These are phyloP conservation scores for Aquatica leii DNA, from an alignment of 2,888 invertebrate genomes.

Conservation along the genomic window DNA sequence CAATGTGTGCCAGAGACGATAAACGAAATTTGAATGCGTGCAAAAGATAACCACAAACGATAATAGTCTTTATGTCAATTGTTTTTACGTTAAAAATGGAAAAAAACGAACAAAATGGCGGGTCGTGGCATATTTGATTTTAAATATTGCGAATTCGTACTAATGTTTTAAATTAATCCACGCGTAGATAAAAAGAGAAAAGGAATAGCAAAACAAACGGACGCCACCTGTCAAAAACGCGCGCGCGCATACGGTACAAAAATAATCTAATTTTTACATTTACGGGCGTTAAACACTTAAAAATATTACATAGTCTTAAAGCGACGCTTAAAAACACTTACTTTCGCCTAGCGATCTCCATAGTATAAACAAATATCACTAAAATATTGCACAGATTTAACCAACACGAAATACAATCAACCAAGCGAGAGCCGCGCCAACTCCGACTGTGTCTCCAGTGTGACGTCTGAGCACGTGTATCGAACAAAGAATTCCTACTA, in stretches of 20 bases:
- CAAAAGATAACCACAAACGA: conserved; percentile 17
- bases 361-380: conserved; percentile 27
- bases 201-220: conserved; percentile 28
- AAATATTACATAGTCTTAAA: background rate
- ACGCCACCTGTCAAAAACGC: conserved; percentile 34
- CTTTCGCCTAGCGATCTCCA: conserved; percentile 45
- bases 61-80: background rate
- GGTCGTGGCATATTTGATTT: too few relatives aligned
- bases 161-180: too few relatives aligned
- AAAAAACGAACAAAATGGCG: too few relatives aligned
- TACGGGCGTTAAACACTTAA: background rate
- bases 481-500: conserved; percentile 39
- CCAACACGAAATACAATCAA: conserved; percentile 20
- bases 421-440: conserved; percentile 34
- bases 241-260: conserved; percentile 40
- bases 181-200: too few relatives aligned
- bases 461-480: conserved; percentile 42
- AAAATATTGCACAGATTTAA: conserved; percentile 36
- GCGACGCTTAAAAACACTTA: conserved; percentile 39
- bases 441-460: conserved; percentile 30
- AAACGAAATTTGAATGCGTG: conserved; percentile 15
- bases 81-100: background rate
- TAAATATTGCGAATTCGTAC: too few relatives aligned
- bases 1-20: too few relatives aligned
- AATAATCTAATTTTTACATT: conserved; percentile 16